phyloP scores from a whole-genome alignment of 2,888 invertebrate genomes.

The Arrhopalites spinosus region DNA sequence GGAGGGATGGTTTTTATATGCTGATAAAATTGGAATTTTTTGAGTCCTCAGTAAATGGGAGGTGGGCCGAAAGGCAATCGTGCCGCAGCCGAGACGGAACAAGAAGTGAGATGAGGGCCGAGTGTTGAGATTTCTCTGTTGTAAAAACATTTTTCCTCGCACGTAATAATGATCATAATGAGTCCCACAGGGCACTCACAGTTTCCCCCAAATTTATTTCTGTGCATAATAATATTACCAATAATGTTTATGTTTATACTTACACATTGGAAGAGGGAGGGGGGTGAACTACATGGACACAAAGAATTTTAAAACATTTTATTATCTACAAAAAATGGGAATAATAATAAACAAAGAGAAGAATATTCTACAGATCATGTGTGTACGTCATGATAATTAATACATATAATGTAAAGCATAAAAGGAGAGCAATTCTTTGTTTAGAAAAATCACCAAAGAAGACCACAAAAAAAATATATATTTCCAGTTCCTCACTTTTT shows the following conservation, averaged over 20 bases:
- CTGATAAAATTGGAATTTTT: conserved; percentile 26
- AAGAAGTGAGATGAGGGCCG: background rate
- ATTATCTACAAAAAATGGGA: too few species aligned
- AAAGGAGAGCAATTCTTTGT: background rate
- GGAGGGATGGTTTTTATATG: conserved; percentile 13
- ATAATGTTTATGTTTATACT: too few species aligned
- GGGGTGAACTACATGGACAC: background rate
- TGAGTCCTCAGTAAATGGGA: conserved; percentile 7
- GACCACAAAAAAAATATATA: background rate
- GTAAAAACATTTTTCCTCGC: conserved; percentile 18
- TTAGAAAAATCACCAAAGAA: background rate
- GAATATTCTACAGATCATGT: background rate
- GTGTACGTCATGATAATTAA: background rate
- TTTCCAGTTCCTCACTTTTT: conserved; percentile 9
- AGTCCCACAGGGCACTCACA: conserved; percentile 15
- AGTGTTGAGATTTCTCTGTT: background rate
- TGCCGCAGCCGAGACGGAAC: conserved; percentile 21
- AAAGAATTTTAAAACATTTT: background rate
- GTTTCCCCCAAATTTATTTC: background rate
- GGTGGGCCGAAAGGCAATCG: conserved; percentile 33
- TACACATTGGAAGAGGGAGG: background rate
- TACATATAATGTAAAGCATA: background rate
- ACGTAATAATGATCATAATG: conserved; percentile 32
- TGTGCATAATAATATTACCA: conserved; percentile 11
- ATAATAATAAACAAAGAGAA: too few species aligned